These are phyloP conservation scores for Pachycephala philippinensis DNA, from an alignment of 2,113 vertebrate genomes.

Conservation along the genomic window DNA sequence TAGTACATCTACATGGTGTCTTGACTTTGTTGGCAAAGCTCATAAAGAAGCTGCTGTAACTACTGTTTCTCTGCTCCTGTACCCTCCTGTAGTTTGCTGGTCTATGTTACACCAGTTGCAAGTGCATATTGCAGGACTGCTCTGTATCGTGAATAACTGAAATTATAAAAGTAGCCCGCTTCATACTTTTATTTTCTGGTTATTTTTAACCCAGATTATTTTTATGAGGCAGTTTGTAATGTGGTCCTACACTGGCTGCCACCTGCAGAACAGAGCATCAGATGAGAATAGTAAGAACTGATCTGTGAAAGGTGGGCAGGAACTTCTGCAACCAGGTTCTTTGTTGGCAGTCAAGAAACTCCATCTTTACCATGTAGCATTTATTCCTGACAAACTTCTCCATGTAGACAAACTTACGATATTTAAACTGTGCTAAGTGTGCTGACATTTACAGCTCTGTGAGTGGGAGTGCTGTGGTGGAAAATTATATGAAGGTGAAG, in stretches of 20 bases:
- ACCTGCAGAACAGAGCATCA: background rate
- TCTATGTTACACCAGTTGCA: background rate
- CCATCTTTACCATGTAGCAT: background rate
- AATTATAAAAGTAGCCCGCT: background rate
- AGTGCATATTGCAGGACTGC: background rate
- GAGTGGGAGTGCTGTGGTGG: conserved; percentile 25
- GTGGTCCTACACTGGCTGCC: background rate
- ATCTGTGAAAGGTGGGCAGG: background rate
- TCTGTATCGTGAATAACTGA: background rate
- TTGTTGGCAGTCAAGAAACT: background rate
- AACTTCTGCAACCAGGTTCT: background rate
- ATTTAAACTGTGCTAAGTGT: conserved; percentile 7
- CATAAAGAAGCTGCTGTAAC: background rate
- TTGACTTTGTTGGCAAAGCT: background rate
- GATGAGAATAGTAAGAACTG: background rate
- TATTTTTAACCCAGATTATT: background rate
- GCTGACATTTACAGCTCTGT: conserved; percentile 16
- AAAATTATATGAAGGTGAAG: background rate
- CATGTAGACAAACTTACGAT: background rate
- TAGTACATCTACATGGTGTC: background rate
- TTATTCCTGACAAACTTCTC: background rate
- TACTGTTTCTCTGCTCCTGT: background rate
- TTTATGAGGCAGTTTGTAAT: background rate
- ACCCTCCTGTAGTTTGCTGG: background rate
- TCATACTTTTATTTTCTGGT: background rate